A percentile compares a stretch with the other conserved stretches of the same genome.
Evolutionary conservation across 2,797 vertebrate genomes (phyloP).

Genomic region (Eulemur albifrons): DNA sequence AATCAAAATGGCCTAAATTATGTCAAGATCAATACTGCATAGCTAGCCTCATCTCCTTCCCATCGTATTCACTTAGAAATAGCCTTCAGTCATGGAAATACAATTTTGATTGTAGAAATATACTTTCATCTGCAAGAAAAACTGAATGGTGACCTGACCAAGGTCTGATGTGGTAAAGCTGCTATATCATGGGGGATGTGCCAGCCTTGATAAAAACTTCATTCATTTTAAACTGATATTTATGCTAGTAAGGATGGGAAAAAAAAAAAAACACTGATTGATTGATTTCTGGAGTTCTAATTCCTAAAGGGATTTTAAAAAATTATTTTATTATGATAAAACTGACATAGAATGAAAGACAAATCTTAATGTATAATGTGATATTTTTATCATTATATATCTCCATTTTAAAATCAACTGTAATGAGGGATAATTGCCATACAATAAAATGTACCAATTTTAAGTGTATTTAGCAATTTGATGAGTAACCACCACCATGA

Average conservation of each 20-base stretch:
- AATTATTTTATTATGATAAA: neutral
- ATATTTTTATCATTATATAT: neutral
- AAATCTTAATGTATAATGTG: neutral
- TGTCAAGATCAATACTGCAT: neutral
- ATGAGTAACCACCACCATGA: neutral
- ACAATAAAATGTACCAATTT: neutral
- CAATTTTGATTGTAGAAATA: neutral
- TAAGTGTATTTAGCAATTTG: neutral
- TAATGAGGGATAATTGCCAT: neutral
- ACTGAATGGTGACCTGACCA: neutral
- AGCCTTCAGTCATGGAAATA: neutral
- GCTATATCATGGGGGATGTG: neutral
- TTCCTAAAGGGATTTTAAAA: neutral
- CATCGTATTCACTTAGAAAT: neutral
- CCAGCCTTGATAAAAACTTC: neutral
- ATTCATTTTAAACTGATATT: neutral
- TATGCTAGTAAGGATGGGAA: neutral
- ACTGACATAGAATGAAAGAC: neutral
- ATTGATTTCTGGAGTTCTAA: neutral
- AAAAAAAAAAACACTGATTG: neutral
- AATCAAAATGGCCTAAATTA: neutral
- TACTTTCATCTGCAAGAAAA: neutral
- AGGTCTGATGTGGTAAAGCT: neutral
- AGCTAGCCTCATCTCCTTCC: neutral
- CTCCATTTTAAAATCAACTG: neutral